Evolutionary conservation across 2,888 invertebrate genomes (phyloP), one percentile per base, ranked within the genome.

Genomic region (Calameuta idolon): DNA sequence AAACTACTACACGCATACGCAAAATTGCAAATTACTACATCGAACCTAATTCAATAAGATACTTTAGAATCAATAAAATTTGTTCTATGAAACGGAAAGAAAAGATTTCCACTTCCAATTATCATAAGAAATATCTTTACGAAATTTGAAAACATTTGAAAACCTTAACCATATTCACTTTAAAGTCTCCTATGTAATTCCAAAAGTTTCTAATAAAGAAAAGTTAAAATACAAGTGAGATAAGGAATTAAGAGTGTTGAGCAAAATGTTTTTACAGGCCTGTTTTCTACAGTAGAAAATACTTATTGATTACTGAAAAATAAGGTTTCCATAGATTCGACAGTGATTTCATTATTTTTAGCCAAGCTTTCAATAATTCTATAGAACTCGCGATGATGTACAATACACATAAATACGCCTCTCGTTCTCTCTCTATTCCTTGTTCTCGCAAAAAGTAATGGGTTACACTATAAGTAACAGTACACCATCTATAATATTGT

Each of bases 1-100:
- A 85, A 83, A 82, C 81, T 84, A 82, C 84, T 79, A 84, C 79
- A 35, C 34, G 23, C 34, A 23, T 71, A 71, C 71, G n/a, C 9
- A 33, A 34, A 35, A 35, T 33, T 74, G 35, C 74, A 33, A 12
- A n/a, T 35, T 30, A 74, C 74, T 74, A 74, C 71, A 34, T 30
- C 11, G 31, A 71, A 30, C 34, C 9, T 71, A 30, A 34, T 23
- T 71, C 1, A 71, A 30, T 71, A 71, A 11, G 23, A 71, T 30
- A 34, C 71, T 71, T 31, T 30, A 55, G 9, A 55, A 55, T 55
- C 55, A 23, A 55, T 23, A 55, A 55, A 9, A 23, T 9, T 40
- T 40, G 15, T 15, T 40, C 2, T 4, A 15, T 23, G 40, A 15
- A 23, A 15, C 5, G 4, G 5, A 40, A 40, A 40, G 5, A 5